These are phyloP conservation scores for Stegastes partitus DNA, from an alignment of 2,113 vertebrate genomes.

Conservation along the genomic window DNA sequence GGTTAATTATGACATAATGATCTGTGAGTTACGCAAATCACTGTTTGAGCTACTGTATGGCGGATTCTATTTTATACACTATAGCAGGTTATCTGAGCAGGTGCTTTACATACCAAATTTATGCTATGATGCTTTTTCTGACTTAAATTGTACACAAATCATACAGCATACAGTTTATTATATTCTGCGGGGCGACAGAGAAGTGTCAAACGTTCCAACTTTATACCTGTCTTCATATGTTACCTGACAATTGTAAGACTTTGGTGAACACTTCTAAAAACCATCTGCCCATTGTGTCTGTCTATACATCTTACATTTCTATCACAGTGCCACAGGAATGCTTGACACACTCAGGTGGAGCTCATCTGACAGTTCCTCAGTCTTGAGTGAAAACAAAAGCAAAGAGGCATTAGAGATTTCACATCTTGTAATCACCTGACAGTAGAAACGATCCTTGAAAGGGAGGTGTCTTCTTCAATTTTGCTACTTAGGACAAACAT, in stretches of 20 bases:
- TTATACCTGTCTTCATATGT: neutral
- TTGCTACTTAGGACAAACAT: slow-evolving; percentile 1
- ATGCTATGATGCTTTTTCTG: neutral
- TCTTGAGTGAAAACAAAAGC: neutral
- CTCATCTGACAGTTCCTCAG: slow-evolving; percentile 11
- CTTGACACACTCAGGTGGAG: slow-evolving; percentile 7
- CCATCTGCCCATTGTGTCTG: neutral
- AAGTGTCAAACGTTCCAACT: neutral
- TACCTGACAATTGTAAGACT: neutral
- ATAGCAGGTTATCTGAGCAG: neutral
- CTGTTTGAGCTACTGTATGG: slow-evolving; percentile 10
- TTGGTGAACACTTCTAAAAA: neutral
- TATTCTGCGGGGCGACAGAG: too few species aligned
- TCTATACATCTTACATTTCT: neutral
- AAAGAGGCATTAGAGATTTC: neutral
- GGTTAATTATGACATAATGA: slow-evolving; percentile 63
- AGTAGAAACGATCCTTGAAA: neutral
- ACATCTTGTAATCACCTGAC: slow-evolving; percentile 9
- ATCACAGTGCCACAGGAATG: neutral
- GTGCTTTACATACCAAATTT: neutral
- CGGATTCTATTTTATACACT: neutral
- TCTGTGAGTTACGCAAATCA: slow-evolving; percentile 51
- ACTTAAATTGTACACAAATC: neutral
- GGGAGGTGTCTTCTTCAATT: slow-evolving; percentile 21
- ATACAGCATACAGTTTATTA: too few species aligned